A percentile compares a stretch with the other conserved stretches of the same genome.
Evolutionary conservation across 2,797 vertebrate species (phyloP).

Genomic region (Holocentrus rufus): DNA sequence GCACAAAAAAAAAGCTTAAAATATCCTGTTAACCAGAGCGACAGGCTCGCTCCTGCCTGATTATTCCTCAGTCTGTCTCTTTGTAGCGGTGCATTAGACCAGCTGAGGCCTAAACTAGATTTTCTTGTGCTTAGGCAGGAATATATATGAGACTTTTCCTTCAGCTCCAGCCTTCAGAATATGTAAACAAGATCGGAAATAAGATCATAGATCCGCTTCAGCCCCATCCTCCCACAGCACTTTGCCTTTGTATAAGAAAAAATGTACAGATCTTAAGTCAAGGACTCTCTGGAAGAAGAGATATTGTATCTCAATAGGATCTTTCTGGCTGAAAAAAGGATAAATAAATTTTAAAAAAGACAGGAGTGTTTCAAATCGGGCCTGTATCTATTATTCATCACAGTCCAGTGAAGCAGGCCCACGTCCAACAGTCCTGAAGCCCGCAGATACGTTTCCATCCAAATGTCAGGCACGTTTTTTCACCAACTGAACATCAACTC

Average conservation of each 20-base stretch:
- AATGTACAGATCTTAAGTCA: constrained; percentile 35
- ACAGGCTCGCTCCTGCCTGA: too few species aligned
- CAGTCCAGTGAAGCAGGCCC: constrained; percentile 41
- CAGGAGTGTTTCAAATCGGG: constrained; percentile 1
- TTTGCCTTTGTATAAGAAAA: constrained; percentile 29
- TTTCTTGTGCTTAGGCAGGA: neutral
- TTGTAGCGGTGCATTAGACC: too few species aligned
- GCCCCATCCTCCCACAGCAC: neutral
- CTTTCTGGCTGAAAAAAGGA: too few species aligned
- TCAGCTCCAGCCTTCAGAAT: neutral
- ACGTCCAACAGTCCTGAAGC: constrained; percentile 6
- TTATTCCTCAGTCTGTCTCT: too few species aligned
- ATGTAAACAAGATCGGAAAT: constrained; percentile 25
- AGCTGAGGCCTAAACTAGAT: too few species aligned
- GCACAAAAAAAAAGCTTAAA: too few species aligned
- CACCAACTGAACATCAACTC: neutral
- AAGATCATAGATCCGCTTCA: constrained; percentile 21
- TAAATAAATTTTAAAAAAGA: too few species aligned
- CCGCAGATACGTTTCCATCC: neutral
- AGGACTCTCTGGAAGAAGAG: too few species aligned
- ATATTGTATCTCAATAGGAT: too few species aligned
- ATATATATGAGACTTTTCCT: neutral
- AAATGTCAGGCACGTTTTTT: neutral
- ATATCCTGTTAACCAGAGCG: too few species aligned
- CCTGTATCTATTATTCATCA: constrained; percentile 36